Conservation (phyloP, 92 coral and sea anemone genomes). For the Zoanthus gigantus region DNA sequence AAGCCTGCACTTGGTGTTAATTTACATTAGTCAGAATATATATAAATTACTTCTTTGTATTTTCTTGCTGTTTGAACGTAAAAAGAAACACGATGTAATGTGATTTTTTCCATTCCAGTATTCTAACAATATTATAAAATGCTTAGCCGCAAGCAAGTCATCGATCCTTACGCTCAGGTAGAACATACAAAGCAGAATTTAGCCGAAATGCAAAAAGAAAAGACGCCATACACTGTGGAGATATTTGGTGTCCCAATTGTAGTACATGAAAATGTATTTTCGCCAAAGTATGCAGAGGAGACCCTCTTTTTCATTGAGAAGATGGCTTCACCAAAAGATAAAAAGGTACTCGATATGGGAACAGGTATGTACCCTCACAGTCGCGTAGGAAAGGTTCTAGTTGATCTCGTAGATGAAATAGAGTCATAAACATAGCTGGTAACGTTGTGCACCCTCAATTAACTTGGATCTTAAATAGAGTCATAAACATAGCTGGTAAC, state of each 20-base stretch:
- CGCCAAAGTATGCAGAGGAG: background rate
- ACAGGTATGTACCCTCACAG: background rate
- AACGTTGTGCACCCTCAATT: background rate
- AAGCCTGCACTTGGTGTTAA: too few species aligned
- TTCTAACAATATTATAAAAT: background rate
- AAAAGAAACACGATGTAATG: too few species aligned
- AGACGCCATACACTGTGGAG: constrained; percentile 1
- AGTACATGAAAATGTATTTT: constrained; percentile 7
- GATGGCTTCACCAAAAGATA: background rate
- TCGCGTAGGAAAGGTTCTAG: background rate
- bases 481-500: background rate
- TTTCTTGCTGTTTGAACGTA: too few species aligned
- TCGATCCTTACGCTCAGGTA: background rate
- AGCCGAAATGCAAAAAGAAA: background rate
- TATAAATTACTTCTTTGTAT: too few species aligned
- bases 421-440: background rate
- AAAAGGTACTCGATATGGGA: constrained; percentile 22
- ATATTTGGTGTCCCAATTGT: constrained; percentile 2
- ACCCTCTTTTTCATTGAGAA: constrained; percentile 13
- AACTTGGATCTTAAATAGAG: background rate
- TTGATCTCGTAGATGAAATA: too few species aligned
- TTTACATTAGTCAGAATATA: too few species aligned
- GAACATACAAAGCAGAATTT: background rate
- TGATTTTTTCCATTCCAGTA: background rate
- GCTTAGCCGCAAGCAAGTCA: background rate